Base-by-base conservation (phyloP, 2,888 invertebrate genomes). In the Drosophila suboccidentalis region DNA sequence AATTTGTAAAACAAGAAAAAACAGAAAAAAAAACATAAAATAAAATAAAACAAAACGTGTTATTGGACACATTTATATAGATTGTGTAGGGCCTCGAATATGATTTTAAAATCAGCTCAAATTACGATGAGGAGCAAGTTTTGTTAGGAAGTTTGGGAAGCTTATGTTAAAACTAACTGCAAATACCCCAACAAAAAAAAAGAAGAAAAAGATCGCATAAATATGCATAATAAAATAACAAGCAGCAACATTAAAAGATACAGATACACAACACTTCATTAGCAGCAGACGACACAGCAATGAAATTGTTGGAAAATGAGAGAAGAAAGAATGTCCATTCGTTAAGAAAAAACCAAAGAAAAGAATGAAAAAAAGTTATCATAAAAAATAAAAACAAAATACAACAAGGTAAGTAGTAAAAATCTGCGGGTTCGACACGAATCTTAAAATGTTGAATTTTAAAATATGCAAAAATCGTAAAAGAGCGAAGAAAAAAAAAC, bases 381-480 rank as follows among this genome's bases (percentile, higher is more conserved):
- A 59, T 19, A 46, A 58, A 49, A 57, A 66, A 63, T 26, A 59
- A 50, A 74, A 53, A 38, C 22, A 50, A 78, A 63, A 46, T 51
- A 53, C 65, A 79, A 82, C 63, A 69, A 79, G 80, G 41, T 71
- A 78, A 54, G 85, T 76, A 71, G 80, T 82, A 76, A 82, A 77
- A 63, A 71, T 74, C 89, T 84, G 87, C 84, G 89, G 89, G 85
- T 58, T 87, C 73, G 71, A 85, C 72, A 79, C 79, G 70, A 87
- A 80, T 65, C 66, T 71, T 50, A 58, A 71, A 80, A 83, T 69
- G 69, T 75, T 80, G 62, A 57, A 79, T 54, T 74, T 80, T 67
- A 80, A 88, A 80, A 73, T 89, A 85, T 89, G 89, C 87, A 68
- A 78, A 89, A 84, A 85, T 68, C 88, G 71, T 83, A 36, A 80